Percentiles rank a stretch among this genome's conserved stretches.
phyloP scores from a whole-genome alignment of 2,888 invertebrate species.

The Drosophila hamatofila region DNA sequence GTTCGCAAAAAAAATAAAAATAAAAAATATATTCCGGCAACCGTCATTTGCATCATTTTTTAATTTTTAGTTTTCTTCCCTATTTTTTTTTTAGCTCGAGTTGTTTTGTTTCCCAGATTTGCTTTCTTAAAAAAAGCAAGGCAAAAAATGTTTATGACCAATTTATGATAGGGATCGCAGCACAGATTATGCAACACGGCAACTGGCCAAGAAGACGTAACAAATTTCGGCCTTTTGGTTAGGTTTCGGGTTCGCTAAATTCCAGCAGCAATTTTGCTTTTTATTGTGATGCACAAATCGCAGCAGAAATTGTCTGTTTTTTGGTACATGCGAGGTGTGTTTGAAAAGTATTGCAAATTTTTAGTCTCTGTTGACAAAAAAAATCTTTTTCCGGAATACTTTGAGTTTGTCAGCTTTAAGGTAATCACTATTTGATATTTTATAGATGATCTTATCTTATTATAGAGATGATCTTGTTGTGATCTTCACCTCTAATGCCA shows the following conservation, averaged over 20 bases:
- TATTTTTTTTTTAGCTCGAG: constrained; percentile 30
- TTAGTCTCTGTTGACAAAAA: too few relatives aligned
- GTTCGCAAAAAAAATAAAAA: neutral
- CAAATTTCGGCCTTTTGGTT: constrained; percentile 16
- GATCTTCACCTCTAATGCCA: too few relatives aligned
- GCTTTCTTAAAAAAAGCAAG: constrained; percentile 5
- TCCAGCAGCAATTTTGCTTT: neutral
- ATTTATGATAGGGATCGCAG: constrained; percentile 38
- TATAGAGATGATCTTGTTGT: too few relatives aligned
- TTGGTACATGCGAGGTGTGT: neutral
- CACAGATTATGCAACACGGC: constrained; percentile 25
- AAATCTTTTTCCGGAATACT: too few relatives aligned
- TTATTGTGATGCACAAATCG: neutral
- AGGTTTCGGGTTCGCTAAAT: constrained; percentile 10
- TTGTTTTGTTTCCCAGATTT: constrained; percentile 25
- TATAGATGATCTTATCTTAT: too few relatives aligned
- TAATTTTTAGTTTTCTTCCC: constrained; percentile 7
- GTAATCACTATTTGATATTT: too few relatives aligned
- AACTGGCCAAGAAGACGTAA: neutral
- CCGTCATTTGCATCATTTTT: constrained; percentile 26
- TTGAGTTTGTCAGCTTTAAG: too few relatives aligned
- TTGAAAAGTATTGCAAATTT: too few relatives aligned
- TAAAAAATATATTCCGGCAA: neutral
- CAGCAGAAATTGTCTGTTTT: neutral
- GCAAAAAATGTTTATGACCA: constrained; percentile 33